Evolutionary conservation across 2,113 vertebrate species (phyloP), one percentile per base, ranked within the genome.

Genomic region (Pterophyllum scalare): DNA sequence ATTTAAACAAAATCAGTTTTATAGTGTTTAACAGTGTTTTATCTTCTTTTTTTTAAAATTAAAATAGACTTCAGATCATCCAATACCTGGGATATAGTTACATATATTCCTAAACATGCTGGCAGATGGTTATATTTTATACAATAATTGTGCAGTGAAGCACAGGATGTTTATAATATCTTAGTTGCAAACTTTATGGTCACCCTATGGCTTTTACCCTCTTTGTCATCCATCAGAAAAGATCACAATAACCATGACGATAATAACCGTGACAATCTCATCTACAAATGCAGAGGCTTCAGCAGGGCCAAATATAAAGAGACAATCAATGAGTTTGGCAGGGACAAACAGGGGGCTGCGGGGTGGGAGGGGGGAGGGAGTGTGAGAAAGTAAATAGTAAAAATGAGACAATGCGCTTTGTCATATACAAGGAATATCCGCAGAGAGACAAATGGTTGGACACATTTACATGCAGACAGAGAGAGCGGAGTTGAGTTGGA

Each of bases 241-340:
- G 88, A 81, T 90, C 86, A 88, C 82, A 87, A 90, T 86, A 92
- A 89, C 90, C 88, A 91, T 92, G 92, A 91, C 86, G 88, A 92
- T 93, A 82, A 91, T 87, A 92, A 91, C 91, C 90, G 94, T 93
- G 92, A 93, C 90, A 91, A 93, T 94, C 90, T 92, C 92, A 93
- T 93, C 88, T 87, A 81, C 81, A 83, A 74, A 81, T 70, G 33
- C 79, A 67, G 80, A 77, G 88, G 82, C 82, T 80, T 75, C 64
- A 83, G 77, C 75, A 86, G 78, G 57, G 83, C 67, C 70, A 82
- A 58, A 78, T 83, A 84, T 88, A 91, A 89, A 86, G 90, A 88
- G 89, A 84, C 87, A 82, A 88, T 91, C 87, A 79, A 82, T 74
- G 70, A 90, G 84, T 75, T 59, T 28, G 67, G 70, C 72, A 74